Evolutionary conservation across 2,888 invertebrate species (phyloP).

Genomic region (Formica aserva): DNA sequence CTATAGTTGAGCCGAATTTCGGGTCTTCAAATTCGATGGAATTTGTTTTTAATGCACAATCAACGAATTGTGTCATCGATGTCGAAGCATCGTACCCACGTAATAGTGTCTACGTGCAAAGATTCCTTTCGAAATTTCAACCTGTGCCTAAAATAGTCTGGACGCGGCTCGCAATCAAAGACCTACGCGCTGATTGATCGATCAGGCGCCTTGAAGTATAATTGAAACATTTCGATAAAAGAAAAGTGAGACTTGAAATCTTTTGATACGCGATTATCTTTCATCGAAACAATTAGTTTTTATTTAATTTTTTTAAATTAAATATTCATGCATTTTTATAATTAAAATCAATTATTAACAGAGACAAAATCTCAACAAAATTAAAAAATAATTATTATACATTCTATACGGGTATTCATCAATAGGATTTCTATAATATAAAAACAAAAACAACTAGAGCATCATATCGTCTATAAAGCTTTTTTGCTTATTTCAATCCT

Average conservation of each 20-base stretch:
- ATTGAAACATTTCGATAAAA: background rate
- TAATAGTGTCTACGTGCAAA: conserved; percentile 10
- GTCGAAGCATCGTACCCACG: conserved; percentile 3
- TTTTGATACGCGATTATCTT: background rate
- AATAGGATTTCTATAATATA: conserved; percentile 5
- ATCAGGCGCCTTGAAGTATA: background rate
- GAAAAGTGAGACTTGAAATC: background rate
- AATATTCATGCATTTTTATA: conserved; percentile 23
- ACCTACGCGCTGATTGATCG: conserved; percentile 17
- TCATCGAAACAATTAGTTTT: background rate
- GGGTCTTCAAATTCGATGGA: background rate
- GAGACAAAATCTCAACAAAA: background rate
- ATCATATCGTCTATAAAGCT: background rate
- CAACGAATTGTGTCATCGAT: conserved; percentile 13
- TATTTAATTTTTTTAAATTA: conserved; percentile 2
- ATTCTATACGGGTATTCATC: conserved; percentile 20
- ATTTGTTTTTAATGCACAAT: conserved; percentile 27
- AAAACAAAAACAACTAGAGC: background rate
- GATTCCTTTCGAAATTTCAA: conserved; percentile 45
- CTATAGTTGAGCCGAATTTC: background rate
- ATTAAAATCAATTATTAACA: conserved; percentile 17
- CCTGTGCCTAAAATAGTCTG: conserved; percentile 46
- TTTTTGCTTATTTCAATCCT: background rate
- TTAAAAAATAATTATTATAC: conserved; percentile 12
- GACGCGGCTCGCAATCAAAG: background rate